Evolutionary conservation across 2,797 vertebrate genomes (phyloP), one percentile per base, ranked within the genome.

Genomic region (Lepus townsendii): DNA sequence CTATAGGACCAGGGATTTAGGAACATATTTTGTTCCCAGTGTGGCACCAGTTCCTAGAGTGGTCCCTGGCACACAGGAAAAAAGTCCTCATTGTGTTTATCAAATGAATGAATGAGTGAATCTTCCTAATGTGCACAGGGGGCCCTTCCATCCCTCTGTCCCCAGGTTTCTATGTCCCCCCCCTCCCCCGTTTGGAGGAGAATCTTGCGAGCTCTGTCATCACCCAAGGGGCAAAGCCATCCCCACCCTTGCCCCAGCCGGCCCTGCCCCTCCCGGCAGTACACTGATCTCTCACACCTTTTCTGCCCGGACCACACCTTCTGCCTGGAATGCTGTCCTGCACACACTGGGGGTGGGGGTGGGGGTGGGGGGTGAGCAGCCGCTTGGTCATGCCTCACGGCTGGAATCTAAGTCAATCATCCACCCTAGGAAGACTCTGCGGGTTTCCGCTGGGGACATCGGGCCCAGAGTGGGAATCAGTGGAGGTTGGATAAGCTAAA

Each of bases 1-100:
- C 68, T 50, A 22, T 0, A 0, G n/a, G 62, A 52, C 7, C 38
- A 62, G 68, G 52, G 19, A 32, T 62, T 72, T 60, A 66, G 47
- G 6, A 82, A 14, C 0, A 14, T 17, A 2, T 60, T 72, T 71
- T 50, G 24, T 24, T 84, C 63, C 2, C 35, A 38, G 8, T 0
- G 0, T 13, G 10, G 5, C 27, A 84, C 7, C 54, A 26, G 68
- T 76, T 73, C 30, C 52, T 50, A 32, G 38, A 63, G 22, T 0
- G 13, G 35, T 69, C 54, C 62, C 42, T 9, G 19, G 35, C 72
- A 83, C 63, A 30, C 0, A 3, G 14, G 12, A 47, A 47, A 47
- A 47, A 38, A 60, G 42, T 30, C 19, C 12, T 83, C 79, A 42
- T 60, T 73, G 7, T 14, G 79, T 9, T 4, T 65, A 10, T 60